These are phyloP conservation scores for Spinus pinus DNA, from an alignment of 2,797 vertebrate species.

Conservation along the genomic window DNA sequence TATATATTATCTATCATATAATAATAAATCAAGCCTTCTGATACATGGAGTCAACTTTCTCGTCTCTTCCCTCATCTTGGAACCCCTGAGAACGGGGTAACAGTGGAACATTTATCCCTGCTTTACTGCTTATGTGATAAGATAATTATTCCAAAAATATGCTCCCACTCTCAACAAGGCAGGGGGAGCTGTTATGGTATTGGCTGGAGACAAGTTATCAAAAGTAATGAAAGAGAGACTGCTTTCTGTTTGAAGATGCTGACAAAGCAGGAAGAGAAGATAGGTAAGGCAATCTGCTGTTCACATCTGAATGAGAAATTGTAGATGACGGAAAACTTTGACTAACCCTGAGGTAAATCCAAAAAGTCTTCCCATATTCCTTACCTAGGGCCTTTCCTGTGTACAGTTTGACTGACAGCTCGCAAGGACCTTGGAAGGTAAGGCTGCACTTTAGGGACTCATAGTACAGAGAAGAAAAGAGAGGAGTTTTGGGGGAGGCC, in stretches of 20 bases:
- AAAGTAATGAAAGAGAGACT: not conserved
- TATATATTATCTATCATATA: too few relatives aligned
- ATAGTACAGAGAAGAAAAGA: not conserved
- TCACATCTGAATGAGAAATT: not conserved
- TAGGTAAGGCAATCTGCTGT: not conserved
- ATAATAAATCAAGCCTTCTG: too few relatives aligned
- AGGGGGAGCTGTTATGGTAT: not conserved
- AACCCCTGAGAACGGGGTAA: too few relatives aligned
- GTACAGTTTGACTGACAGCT: not conserved
- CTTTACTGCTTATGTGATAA: not conserved
- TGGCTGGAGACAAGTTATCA: not conserved
- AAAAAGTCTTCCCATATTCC: not conserved
- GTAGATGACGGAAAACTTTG: not conserved
- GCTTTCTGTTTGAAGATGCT: not conserved
- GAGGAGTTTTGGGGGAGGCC: not conserved
- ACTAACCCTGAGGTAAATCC: not conserved
- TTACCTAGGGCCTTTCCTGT: rapidly evolving
- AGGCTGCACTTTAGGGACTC: not conserved
- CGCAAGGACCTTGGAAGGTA: not conserved
- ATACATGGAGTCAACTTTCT: too few relatives aligned
- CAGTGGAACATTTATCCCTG: not conserved
- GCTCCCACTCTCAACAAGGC: not conserved
- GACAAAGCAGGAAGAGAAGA: not conserved
- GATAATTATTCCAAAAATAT: conserved; percentile 11
- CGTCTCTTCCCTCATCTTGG: too few relatives aligned